phyloP scores from a whole-genome alignment of 2,113 vertebrate genomes.

The Elaphurus davidianus region DNA sequence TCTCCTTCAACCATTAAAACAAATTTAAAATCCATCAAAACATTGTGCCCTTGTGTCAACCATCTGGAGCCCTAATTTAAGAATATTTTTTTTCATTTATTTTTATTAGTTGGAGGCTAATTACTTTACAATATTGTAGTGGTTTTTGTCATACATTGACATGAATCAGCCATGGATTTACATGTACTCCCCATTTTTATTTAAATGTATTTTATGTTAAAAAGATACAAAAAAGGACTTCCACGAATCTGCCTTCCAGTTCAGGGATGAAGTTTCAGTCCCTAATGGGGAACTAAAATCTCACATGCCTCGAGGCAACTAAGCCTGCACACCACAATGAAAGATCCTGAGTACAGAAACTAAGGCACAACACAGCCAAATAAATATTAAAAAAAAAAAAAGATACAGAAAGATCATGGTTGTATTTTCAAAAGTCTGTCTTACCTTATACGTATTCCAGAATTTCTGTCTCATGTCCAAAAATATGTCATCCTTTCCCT shows the following conservation, averaged over 20 bases:
- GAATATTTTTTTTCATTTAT: background rate
- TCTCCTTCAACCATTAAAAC: background rate
- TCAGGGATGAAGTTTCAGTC: background rate
- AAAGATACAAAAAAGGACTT: background rate
- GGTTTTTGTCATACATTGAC: no score
- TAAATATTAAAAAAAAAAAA: background rate
- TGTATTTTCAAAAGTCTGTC: conserved; percentile 34
- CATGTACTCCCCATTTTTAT: background rate
- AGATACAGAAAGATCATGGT: conserved; percentile 5
- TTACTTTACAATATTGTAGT: no score
- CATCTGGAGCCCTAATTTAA: background rate
- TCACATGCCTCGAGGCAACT: background rate
- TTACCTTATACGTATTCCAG: conserved; percentile 93
- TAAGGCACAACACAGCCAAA: background rate
- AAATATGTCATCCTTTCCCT: conserved; percentile 89
- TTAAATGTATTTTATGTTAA: background rate
- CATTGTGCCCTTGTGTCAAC: background rate
- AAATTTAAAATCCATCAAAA: background rate
- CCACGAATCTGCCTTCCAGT: background rate
- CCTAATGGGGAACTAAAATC: background rate
- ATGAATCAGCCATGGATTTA: no score
- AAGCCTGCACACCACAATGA: background rate
- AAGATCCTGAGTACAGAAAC: background rate
- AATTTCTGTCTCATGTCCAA: conserved; percentile 92
- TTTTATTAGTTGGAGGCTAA: no score